Evolutionary conservation across 35 echinoderm and acorn worm genomes (phyloP).

Genomic region (Nesometra sesokonis): DNA sequence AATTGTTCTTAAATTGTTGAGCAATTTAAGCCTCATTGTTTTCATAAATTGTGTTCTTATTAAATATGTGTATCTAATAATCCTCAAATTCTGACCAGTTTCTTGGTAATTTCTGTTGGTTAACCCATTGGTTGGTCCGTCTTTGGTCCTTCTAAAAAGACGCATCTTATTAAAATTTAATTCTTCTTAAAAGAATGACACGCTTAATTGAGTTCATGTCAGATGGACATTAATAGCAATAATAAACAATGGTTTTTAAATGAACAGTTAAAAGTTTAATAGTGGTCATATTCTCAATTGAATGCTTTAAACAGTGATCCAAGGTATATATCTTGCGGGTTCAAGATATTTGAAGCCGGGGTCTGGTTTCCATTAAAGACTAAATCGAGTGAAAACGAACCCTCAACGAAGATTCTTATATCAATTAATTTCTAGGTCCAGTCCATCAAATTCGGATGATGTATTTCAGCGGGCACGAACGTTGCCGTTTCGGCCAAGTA

Average conservation of each 20-base stretch:
- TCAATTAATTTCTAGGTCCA: neutral
- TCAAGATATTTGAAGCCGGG: neutral
- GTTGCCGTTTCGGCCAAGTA: neutral
- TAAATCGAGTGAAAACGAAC: neutral
- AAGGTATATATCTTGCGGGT: neutral
- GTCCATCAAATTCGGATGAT: neutral
- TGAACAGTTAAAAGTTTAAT: neutral
- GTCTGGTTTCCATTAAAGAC: neutral
- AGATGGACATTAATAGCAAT: neutral
- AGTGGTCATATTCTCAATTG: no score
- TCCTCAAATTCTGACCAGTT: no score
- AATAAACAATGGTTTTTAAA: neutral
- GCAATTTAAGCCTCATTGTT: no score
- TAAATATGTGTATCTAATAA: no score
- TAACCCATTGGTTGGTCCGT: no score
- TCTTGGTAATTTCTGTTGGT: no score
- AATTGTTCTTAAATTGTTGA: no score
- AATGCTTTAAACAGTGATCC: neutral
- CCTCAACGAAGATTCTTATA: neutral
- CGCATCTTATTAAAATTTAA: no score
- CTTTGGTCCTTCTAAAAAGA: no score
- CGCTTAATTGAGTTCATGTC: neutral
- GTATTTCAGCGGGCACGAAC: neutral
- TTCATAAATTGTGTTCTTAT: no score
- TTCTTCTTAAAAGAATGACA: no score